A percentile compares a stretch with the other conserved stretches of the same genome.
Evolutionary conservation across 2,888 invertebrate species (phyloP).

Genomic region (Campopleginae sp.): DNA sequence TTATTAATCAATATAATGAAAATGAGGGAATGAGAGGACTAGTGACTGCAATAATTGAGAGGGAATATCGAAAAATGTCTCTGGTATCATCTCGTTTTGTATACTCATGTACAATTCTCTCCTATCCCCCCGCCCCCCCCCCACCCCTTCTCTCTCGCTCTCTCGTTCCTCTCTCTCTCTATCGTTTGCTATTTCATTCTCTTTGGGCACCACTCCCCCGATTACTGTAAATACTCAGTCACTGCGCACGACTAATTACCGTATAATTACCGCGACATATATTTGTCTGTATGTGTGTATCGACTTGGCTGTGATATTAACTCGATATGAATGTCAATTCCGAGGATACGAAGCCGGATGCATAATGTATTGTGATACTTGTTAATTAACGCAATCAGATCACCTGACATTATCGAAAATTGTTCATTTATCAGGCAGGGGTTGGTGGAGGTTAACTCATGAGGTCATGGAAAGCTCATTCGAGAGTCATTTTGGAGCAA

Average conservation of each 20-base stretch:
- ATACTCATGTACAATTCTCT: neutral
- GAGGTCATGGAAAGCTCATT: neutral
- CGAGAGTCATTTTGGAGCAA: neutral
- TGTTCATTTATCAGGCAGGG: slow-evolving; percentile 1
- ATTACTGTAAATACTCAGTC: slow-evolving; percentile 71
- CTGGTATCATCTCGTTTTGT: slow-evolving; percentile 36
- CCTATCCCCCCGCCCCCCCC: neutral
- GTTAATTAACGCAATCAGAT: slow-evolving; percentile 45
- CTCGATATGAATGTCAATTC: slow-evolving; percentile 62
- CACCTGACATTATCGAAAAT: slow-evolving; percentile 20
- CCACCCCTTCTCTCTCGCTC: neutral
- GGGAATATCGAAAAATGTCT: slow-evolving; percentile 64
- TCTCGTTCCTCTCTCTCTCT: slow-evolving; percentile 15
- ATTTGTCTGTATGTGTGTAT: slow-evolving; percentile 5
- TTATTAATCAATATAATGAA: slow-evolving; percentile 28
- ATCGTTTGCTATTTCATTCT: slow-evolving; percentile 11
- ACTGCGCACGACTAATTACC: slow-evolving; percentile 70
- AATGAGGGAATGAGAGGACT: slow-evolving; percentile 21
- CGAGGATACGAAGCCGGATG: slow-evolving; percentile 39
- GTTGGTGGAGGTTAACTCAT: neutral
- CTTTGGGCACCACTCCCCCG: slow-evolving; percentile 46
- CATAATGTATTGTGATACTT: slow-evolving; percentile 22
- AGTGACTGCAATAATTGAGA: slow-evolving; percentile 54
- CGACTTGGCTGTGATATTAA: slow-evolving; percentile 52
- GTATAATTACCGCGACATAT: slow-evolving; percentile 67